Evolutionary conservation across 1,140 invertebrate genomes (phyloP).

Genomic region (Zaprionus tsacasi): DNA sequence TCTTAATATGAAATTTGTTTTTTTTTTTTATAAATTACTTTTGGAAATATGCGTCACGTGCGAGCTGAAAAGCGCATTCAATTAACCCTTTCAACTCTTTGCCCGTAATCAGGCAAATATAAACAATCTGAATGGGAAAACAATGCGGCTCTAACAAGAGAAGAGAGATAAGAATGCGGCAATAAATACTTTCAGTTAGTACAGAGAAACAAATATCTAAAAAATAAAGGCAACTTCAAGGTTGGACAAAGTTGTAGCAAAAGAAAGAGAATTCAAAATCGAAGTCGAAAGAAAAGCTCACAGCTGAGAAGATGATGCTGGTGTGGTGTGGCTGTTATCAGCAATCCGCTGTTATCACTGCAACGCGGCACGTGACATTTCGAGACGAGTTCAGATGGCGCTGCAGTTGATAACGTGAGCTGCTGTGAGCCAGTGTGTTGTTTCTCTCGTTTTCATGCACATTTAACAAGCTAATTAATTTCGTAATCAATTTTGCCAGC

Average conservation of each 20-base stretch:
- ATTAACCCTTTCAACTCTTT: constrained; percentile 69
- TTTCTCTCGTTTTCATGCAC: constrained; percentile 18
- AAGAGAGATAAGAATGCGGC: constrained; percentile 73
- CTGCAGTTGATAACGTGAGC: constrained; percentile 26
- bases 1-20: too few species aligned
- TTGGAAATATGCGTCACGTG: not conserved
- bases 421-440: not conserved
- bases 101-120: constrained; percentile 44
- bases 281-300: constrained; percentile 12
- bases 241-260: constrained; percentile 4
- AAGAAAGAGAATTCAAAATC: constrained; percentile 23
- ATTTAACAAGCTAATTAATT: constrained; percentile 74
- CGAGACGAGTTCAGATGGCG: constrained; percentile 2
- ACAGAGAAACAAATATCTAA: constrained; percentile 2
- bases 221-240: constrained; percentile 22
- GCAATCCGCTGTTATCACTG: constrained; percentile 9
- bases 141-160: constrained; percentile 44
- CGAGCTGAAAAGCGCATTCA: constrained; percentile 42
- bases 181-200: constrained; percentile 71
- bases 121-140: constrained; percentile 47
- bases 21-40: too few species aligned
- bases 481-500: constrained; percentile 71
- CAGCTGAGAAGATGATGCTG: not conserved
- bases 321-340: not conserved
- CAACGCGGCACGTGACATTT: constrained; percentile 20